A percentile compares a stretch with the other conserved stretches of the same genome.
These are phyloP conservation scores for Pimephales promelas DNA, from an alignment of 2,113 vertebrate genomes.

Conservation along the genomic window DNA sequence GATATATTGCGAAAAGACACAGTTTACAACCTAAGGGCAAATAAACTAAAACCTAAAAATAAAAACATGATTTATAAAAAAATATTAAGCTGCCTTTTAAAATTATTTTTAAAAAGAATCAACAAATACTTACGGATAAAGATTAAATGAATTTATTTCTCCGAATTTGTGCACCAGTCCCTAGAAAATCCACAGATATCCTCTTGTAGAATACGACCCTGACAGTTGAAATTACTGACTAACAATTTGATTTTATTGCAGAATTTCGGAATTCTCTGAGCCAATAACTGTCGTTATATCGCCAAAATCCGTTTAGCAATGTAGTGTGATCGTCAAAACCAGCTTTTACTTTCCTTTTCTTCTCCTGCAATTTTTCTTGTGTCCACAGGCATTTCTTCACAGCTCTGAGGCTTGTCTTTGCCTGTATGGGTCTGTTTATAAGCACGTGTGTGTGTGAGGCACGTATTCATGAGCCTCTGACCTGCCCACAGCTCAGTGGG, in stretches of 20 bases:
- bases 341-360: not conserved
- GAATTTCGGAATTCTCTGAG: not conserved
- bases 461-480: conserved; percentile 34
- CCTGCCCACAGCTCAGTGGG: conserved; percentile 33
- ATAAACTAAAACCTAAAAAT: not conserved
- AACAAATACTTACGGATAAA: conserved; percentile 5
- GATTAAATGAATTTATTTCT: not conserved
- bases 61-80: not conserved
- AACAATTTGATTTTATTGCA: not conserved
- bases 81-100: not conserved
- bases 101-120: not conserved
- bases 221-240: not conserved
- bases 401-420: not conserved
- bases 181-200: not conserved
- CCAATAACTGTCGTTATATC: conserved; percentile 5
- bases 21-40: not conserved
- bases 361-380: not conserved
- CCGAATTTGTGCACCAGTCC: not conserved
- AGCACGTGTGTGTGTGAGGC: not conserved
- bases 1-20: not conserved
- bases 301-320: not conserved
- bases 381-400: not conserved
- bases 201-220: not conserved
- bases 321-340: not conserved
- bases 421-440: conserved; percentile 17